Evolutionary conservation across 2,113 vertebrate genomes (phyloP).

Genomic region (Odontophorus gujanensis): DNA sequence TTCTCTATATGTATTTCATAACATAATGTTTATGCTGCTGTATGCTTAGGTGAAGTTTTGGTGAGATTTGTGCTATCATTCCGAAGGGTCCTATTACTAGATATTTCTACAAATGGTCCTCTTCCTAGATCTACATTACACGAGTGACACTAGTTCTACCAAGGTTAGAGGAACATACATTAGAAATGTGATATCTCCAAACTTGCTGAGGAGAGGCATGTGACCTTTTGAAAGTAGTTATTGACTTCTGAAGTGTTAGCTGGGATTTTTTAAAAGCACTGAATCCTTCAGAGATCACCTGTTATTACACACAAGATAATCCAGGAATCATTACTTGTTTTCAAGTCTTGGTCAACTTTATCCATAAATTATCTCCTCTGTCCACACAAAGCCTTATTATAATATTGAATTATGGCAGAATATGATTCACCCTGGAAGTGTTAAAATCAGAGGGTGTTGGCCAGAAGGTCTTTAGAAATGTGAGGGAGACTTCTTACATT

Average conservation of each 20-base stretch:
- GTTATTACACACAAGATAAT: neutral
- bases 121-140: neutral
- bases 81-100: neutral
- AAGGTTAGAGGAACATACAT: neutral
- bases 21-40: neutral
- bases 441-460: neutral
- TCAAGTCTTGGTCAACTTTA: neutral
- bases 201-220: neutral
- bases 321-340: neutral
- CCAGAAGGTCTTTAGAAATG: neutral
- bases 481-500: rapidly evolving
- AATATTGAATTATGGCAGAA: neutral
- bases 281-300: neutral
- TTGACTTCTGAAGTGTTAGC: neutral
- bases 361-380: neutral
- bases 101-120: neutral
- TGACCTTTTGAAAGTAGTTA: neutral
- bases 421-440: neutral
- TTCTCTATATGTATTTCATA: neutral
- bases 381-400: neutral
- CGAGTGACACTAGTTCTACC: neutral
- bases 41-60: neutral
- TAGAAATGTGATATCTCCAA: neutral
- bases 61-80: neutral
- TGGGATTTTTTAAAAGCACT: neutral